phyloP scores from a whole-genome alignment of 2,113 vertebrate genomes.

The Terrapene triunguis region DNA sequence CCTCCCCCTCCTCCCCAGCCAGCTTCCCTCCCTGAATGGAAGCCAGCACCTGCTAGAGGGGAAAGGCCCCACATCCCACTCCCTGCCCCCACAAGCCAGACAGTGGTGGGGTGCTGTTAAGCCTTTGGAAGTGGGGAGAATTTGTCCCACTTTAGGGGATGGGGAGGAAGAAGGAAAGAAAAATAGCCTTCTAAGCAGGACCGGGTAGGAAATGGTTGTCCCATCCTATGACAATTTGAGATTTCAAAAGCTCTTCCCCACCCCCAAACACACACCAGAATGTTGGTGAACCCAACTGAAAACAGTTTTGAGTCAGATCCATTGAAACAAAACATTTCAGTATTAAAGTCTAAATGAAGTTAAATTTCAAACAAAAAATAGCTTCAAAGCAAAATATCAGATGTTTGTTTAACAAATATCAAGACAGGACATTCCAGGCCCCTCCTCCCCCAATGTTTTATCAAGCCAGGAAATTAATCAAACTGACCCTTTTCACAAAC shows the following conservation, averaged over 20 bases:
- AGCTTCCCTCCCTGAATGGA: neutral
- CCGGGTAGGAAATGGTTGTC: neutral
- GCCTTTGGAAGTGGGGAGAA: neutral
- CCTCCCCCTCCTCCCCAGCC: no score
- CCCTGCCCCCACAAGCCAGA: neutral
- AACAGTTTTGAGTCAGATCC: neutral
- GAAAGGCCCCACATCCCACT: neutral
- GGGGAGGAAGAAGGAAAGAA: no score
- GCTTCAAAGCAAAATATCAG: neutral
- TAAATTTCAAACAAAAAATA: neutral
- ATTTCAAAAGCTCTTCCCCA: neutral
- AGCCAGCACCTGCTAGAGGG: neutral
- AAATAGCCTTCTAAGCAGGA: no score
- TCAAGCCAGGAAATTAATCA: neutral
- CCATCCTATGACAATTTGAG: neutral
- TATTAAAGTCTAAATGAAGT: neutral
- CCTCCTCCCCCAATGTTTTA: neutral
- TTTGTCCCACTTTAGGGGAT: neutral
- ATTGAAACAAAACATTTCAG: neutral
- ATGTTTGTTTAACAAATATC: neutral
- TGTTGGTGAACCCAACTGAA: neutral
- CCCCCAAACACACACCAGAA: neutral
- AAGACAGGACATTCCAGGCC: neutral
- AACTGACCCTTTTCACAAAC: neutral
- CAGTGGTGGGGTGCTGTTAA: neutral